Base-by-base conservation (phyloP, 2,113 vertebrate genomes). In the Mesocricetus auratus region DNA sequence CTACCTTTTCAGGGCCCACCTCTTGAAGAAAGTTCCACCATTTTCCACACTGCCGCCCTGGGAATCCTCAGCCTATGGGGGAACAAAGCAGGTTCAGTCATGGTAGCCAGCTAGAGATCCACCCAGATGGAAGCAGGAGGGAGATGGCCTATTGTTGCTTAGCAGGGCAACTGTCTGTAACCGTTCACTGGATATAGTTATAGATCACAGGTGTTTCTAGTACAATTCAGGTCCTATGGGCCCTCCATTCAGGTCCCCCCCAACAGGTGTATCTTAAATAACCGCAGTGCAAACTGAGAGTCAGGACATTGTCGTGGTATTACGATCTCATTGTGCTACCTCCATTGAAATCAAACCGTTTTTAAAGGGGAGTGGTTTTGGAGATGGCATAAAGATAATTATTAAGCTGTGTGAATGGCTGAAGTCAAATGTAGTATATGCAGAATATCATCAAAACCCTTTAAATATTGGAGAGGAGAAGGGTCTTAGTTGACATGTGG, bases 261-360 rank as follows among this genome's bases (percentile, higher is more conserved):
- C 3, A 17, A 0, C 31, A 58, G 62, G 4, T 47, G 53, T 7
- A 17, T 39, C 58, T 75, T 21, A 22, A 5, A 3, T 2, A 62
- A 5, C 75, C 19, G 10, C 12, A n/a, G 60, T 15, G 3, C 8
- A 47, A 0, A 22, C 13, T n/a, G 11, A 16, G 36, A 42, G 19
- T 74, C 87, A 31, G 90, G 36, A 83, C 2, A 0, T 0, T 11
- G 36, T 17, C 50, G 0, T 42, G 24, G 53, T 42, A 29, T 53
- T 50, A 6, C 0, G 1, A 17, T 42, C 56, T 47, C 22, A 4
- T 47, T 68, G 33, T 62, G 4, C 58, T 4, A 15, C 64, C 7
- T 36, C 56, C 31, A 7, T 1, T 69, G 82, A 50, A 53, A 3
- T n/a, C 21, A 64, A 24, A 42, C 45, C 26, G 19, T 11, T 36